Conservation (phyloP, 1,140 invertebrate genomes). For the Bombus terrestris region DNA sequence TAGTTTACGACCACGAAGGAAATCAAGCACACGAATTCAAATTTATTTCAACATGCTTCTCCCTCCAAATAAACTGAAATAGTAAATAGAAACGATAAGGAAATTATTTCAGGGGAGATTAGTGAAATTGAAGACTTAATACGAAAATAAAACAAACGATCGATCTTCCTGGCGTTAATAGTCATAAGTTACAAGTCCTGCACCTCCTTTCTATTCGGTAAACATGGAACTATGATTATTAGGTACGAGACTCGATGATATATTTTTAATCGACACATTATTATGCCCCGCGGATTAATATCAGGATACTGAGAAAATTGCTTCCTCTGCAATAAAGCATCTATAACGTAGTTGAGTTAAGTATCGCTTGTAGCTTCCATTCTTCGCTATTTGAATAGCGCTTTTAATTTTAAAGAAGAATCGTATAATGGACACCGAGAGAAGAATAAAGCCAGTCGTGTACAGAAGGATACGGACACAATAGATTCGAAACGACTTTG, state of each 20-base stretch:
- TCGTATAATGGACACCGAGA: not conserved
- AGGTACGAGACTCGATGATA: not conserved
- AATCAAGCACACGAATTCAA: not conserved
- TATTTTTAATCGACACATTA: not conserved
- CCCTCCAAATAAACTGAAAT: not conserved
- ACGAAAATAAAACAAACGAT: not conserved
- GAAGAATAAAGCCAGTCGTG: not conserved
- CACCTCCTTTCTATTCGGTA: not conserved
- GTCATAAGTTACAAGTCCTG: no score
- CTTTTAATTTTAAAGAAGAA: conserved; percentile 9
- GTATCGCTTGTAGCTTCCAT: not conserved
- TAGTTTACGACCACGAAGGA: not conserved
- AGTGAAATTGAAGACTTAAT: not conserved
- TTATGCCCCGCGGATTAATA: not conserved
- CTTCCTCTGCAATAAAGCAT: not conserved
- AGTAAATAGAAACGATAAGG: not conserved
- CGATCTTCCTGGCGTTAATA: not conserved
- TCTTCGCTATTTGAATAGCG: not conserved
- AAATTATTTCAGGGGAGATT: not conserved
- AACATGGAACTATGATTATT: not conserved
- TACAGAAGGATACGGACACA: not conserved
- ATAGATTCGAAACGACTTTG: not conserved
- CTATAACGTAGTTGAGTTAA: not conserved
- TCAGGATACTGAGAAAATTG: not conserved
- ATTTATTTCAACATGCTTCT: not conserved